phyloP scores from a whole-genome alignment of 2,113 vertebrate genomes.

The Ammodytes marinus region DNA sequence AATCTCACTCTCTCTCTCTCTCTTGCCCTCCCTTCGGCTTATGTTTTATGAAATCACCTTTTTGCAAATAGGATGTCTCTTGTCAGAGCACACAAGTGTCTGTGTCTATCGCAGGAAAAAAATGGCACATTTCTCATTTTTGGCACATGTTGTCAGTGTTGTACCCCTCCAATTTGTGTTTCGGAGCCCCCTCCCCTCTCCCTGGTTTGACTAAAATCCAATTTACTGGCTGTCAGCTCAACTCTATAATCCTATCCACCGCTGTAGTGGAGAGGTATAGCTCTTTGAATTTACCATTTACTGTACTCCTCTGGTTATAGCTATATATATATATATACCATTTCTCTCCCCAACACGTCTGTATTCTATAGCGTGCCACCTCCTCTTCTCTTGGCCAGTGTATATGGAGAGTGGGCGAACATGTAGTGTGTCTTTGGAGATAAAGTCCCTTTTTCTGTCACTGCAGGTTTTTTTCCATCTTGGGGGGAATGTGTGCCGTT shows the following conservation, averaged over 20 bases:
- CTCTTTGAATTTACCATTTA: conserved; percentile 85
- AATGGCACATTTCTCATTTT: conserved; percentile 83
- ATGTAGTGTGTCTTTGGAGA: conserved; percentile 76
- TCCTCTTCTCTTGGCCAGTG: conserved; percentile 72
- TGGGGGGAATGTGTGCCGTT: conserved; percentile 71
- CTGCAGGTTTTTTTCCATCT: conserved; percentile 69
- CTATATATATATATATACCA: conserved; percentile 69
- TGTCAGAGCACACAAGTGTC: conserved; percentile 76
- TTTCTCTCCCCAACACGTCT: conserved; percentile 51
- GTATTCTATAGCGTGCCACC: conserved; percentile 67
- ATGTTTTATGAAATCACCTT: conserved; percentile 81
- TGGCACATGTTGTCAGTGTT: conserved; percentile 84
- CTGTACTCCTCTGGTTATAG: conserved; percentile 76
- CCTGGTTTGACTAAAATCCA: conserved; percentile 88
- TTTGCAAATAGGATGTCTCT: conserved; percentile 79
- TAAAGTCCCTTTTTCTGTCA: conserved; percentile 79
- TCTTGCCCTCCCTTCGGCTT: conserved; percentile 31
- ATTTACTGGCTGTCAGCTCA: conserved; percentile 89
- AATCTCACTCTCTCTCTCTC: conserved; percentile 37
- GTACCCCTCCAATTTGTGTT: conserved; percentile 84
- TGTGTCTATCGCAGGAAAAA: conserved; percentile 66
- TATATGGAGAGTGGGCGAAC: conserved; percentile 71
- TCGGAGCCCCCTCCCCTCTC: conserved; percentile 71
- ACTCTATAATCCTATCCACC: conserved; percentile 86
- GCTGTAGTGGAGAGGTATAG: conserved; percentile 84